Evolutionary conservation across 2,888 invertebrate genomes (phyloP), one percentile per base, ranked within the genome.

Genomic region (Raillietiella orientalis): DNA sequence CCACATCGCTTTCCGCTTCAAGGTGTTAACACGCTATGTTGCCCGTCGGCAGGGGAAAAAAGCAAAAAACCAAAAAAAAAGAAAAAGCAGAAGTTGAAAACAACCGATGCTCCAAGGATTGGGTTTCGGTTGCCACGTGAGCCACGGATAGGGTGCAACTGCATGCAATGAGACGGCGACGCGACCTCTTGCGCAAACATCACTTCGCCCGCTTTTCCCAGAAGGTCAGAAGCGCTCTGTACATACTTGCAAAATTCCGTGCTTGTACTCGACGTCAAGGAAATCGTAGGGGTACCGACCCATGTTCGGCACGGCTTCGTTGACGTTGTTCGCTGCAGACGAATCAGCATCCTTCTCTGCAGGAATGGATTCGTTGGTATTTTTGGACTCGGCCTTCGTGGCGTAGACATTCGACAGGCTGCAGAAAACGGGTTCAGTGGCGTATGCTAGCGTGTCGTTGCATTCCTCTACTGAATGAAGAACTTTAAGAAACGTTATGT

Each of bases 191-290:
- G n/a, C n/a, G n/a, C n/a, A n/a, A n/a, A n/a, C n/a, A n/a, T n/a
- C n/a, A n/a, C n/a, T n/a, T n/a, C n/a, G n/a, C n/a, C n/a, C n/a
- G n/a, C n/a, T n/a, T n/a, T n/a, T n/a, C n/a, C n/a, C n/a, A n/a
- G n/a, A n/a, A n/a, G n/a, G n/a, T n/a, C n/a, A n/a, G n/a, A n/a
- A n/a, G n/a, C n/a, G n/a, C n/a, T n/a, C n/a, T n/a, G n/a, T 14
- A 31, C 44, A 48, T 48, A 82, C 84, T 66, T 87, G 87, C 32
- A 79, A 50, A 34, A 87, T 56, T 34, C 87, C 87, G 45, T 77
- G 82, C 45, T 79, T 77, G 34, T 82, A 59, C 50, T 87, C 87
- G 38, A 84, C 64, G 44, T 84, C 82, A 38, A 79, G 51, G 50
- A 87, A 77, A 39, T 61, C 59, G 47, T 77, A 75, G 41, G 79